These are phyloP conservation scores for Dipodomys spectabilis DNA, from an alignment of 2,113 vertebrate genomes.

Conservation along the genomic window DNA sequence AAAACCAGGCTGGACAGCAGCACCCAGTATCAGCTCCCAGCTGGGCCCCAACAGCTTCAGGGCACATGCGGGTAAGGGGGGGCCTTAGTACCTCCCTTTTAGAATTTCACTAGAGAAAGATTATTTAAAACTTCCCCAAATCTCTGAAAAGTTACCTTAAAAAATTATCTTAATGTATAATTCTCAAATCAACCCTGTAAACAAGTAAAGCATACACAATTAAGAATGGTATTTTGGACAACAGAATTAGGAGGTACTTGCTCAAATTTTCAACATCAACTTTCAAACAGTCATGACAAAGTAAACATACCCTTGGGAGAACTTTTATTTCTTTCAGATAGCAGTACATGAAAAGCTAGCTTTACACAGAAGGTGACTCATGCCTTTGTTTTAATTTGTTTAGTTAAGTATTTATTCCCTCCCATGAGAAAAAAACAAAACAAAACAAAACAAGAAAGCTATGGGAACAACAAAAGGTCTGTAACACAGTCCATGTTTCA, in stretches of 20 bases:
- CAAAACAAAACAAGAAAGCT: not conserved
- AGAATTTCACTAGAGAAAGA: not conserved
- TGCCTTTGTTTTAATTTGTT: constrained; percentile 49
- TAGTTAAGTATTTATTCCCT: constrained; percentile 55
- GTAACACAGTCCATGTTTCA: not conserved
- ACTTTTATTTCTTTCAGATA: constrained; percentile 51
- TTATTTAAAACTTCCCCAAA: constrained; percentile 37
- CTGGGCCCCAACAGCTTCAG: not conserved
- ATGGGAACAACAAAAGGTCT: constrained; percentile 20
- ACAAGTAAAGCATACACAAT: constrained; percentile 36
- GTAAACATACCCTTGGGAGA: constrained; percentile 2
- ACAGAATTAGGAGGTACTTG: not conserved
- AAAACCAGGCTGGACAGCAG: not conserved
- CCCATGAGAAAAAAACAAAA: not conserved
- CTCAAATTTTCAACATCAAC: constrained; percentile 47
- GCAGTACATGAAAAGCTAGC: constrained; percentile 42
- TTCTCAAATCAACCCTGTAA: constrained; percentile 8
- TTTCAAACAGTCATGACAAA: constrained; percentile 11
- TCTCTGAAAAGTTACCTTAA: constrained; percentile 20
- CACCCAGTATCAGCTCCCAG: not conserved
- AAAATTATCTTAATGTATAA: not conserved
- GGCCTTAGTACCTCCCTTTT: not conserved
- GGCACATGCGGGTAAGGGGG: not conserved
- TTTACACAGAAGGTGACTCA: constrained; percentile 33
- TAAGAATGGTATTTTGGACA: not conserved